Percentiles rank a stretch among this genome's conserved stretches.
phyloP scores from a whole-genome alignment of 2,113 vertebrate species.

The Prunella himalayana region DNA sequence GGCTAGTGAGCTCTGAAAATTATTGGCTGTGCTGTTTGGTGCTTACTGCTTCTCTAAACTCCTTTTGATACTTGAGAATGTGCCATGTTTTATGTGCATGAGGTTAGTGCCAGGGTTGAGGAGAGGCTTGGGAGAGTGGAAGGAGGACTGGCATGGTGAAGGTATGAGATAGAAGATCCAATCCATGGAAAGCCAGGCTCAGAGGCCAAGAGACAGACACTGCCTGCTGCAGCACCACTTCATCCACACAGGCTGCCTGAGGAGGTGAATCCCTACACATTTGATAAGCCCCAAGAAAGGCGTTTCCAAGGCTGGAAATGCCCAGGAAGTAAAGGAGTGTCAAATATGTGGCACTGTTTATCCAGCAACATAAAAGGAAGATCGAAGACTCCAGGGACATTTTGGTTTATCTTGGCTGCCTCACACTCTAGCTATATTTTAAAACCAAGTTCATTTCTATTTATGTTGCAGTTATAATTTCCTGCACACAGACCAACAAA shows the following conservation, averaged over 20 bases:
- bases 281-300: not conserved
- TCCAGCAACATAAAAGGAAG: not conserved
- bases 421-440: not conserved
- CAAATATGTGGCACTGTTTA: not conserved
- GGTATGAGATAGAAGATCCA: not conserved
- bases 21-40: not conserved
- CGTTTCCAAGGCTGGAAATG: not conserved
- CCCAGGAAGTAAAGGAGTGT: not conserved
- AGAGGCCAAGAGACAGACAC: not conserved
- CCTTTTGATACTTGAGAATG: not conserved
- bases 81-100: fast-evolving
- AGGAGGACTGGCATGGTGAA: not conserved
- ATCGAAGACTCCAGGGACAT: not conserved
- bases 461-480: not conserved
- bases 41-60: not conserved
- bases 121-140: not conserved
- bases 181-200: not conserved
- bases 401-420: not conserved
- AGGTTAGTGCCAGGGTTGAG: not conserved
- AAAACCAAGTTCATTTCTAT: not conserved
- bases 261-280: not conserved
- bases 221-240: too few species aligned
- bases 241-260: not conserved
- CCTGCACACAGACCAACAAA: fast-evolving
- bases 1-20: not conserved